These are phyloP conservation scores for Listrodromus nycthemerus DNA, from an alignment of 2,888 invertebrate species.

Conservation along the genomic window DNA sequence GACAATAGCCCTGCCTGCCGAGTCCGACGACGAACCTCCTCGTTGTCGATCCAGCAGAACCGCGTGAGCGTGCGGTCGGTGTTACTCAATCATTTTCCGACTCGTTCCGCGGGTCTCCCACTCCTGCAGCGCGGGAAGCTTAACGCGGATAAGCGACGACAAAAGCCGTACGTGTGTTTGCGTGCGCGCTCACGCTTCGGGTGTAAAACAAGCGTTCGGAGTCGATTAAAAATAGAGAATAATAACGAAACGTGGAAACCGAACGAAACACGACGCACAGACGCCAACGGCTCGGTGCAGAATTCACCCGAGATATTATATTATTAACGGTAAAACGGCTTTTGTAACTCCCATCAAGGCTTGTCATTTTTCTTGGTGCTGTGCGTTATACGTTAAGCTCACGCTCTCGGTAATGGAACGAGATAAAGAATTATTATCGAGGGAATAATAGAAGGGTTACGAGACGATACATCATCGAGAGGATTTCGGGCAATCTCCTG, in stretches of 20 bases:
- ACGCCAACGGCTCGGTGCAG: conserved; percentile 1
- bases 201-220: conserved; percentile 9
- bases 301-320: conserved; percentile 30
- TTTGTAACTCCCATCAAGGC: neutral
- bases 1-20: conserved; percentile 39
- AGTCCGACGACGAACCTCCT: conserved; percentile 4
- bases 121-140: conserved; percentile 67
- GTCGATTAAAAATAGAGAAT: conserved; percentile 57
- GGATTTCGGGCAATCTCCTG: conserved; percentile 4
- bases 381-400: neutral
- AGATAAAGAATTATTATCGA: conserved; percentile 23
- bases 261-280: conserved; percentile 7
- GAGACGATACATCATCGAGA: conserved; percentile 46
- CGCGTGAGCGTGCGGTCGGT: conserved; percentile 7
- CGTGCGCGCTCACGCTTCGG: neutral
- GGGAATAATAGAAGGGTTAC: neutral
- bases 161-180: conserved; percentile 31
- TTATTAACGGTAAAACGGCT: conserved; percentile 29
- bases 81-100: conserved; percentile 43
- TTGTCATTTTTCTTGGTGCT: conserved; percentile 13
- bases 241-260: conserved; percentile 41
- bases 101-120: conserved; percentile 59
- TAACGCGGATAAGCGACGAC: conserved; percentile 60
- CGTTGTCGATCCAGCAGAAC: conserved; percentile 45
- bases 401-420: neutral